Evolutionary conservation across 2,888 invertebrate species (phyloP).

Genomic region (Cotesia congregata): DNA sequence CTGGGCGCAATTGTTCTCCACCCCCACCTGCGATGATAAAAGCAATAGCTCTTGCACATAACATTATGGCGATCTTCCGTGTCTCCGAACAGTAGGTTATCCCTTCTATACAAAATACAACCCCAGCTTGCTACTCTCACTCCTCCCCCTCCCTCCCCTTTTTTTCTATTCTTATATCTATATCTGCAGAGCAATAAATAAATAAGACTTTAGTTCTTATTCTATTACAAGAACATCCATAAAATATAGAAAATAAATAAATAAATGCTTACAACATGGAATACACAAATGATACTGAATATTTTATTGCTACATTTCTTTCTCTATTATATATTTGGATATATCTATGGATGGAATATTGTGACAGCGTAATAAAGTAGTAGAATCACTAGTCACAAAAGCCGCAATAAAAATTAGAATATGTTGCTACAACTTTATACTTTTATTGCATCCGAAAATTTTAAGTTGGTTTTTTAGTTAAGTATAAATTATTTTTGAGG

Average conservation of each 20-base stretch:
- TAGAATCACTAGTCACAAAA: background rate
- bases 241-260: background rate
- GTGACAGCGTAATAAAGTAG: background rate
- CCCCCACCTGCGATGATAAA: slow-evolving; percentile 48
- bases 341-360: background rate
- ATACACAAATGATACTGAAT: background rate
- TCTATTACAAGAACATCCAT: background rate
- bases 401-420: background rate
- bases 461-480: no score
- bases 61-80: slow-evolving; percentile 11
- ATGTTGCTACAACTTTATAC: no score
- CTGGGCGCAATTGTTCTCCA: slow-evolving; percentile 60
- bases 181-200: background rate
- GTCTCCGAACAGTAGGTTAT: slow-evolving; percentile 14
- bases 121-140: background rate
- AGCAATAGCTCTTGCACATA: slow-evolving; percentile 14
- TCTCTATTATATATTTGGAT: background rate
- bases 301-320: slow-evolving; percentile 15
- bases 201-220: background rate
- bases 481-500: no score
- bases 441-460: no score
- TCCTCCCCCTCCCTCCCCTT: no score
- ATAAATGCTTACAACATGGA: background rate
- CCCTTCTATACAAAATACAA: background rate
- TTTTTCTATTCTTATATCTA: background rate